Evolutionary conservation across 2,888 invertebrate genomes (phyloP), one percentile per base, ranked within the genome.

Genomic region (Andricus curvator): DNA sequence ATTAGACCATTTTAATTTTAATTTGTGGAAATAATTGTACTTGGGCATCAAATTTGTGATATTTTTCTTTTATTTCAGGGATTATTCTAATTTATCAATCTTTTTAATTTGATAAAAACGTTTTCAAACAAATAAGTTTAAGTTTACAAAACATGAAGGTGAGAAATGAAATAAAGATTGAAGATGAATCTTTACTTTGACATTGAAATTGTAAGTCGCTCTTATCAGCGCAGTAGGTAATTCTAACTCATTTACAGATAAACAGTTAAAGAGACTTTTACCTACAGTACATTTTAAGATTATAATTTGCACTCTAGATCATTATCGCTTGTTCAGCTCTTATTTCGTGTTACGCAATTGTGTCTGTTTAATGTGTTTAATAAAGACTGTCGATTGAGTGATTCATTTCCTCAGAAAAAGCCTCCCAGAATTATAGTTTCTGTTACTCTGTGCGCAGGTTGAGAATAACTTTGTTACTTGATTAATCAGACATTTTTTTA

Each of bases 351-450:
- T 74, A 56, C n/a, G 56, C n/a, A 74, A 56, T 33, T 56, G 33
- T 11, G 33, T 17, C 51, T 56, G 20, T 56, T 74, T 74, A 74
- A 74, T 74, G 33, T 9, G 37, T 37, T 70, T 74, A 74, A 74
- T 74, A 51, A 74, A 74, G 51, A 20, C 51, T 20, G 17, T 70
- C 29, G 33, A 74, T 56, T 22, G 33, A 56, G 74, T 74, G 33
- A 74, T 74, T 74, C 51, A 56, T 74, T 51, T 56, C 56, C 51
- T 51, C 20, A 48, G 68, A 51, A 70, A 67, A 70, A 20, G 48
- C 15, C 25, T n/a, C 15, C 8, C 22, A 67, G 41, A 22, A 41
- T 22, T 22, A 44, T 15, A 67, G n/a, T 4, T 22, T 41, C 1
- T 11, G 4, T 56, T 56, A 67, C n/a, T 41, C 41, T 67, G 41